Evolutionary conservation across 2,888 invertebrate species (phyloP).

Genomic region (Andrena bucephala): DNA sequence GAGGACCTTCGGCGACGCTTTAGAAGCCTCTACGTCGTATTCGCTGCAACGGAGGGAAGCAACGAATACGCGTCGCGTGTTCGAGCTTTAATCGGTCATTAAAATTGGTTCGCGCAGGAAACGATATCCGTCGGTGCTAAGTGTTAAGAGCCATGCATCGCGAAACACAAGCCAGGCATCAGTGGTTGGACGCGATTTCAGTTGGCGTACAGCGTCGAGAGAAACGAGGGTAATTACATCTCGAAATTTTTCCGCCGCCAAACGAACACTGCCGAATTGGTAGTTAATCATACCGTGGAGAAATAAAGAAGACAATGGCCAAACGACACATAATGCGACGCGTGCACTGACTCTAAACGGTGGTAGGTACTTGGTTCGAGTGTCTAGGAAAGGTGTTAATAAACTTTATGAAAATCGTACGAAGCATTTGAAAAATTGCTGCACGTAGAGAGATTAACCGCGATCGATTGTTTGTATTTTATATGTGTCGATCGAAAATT

Average conservation of each 20-base stretch:
- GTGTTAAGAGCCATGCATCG: constrained; percentile 30
- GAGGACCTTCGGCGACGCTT: constrained; percentile 41
- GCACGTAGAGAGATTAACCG: neutral
- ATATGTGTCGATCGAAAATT: neutral
- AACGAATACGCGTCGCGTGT: neutral
- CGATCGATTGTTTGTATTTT: neutral
- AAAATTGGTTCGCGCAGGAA: constrained; percentile 45
- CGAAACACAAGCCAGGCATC: constrained; percentile 17
- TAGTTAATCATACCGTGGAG: constrained; percentile 11
- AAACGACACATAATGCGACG: neutral
- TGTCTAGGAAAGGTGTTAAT: neutral
- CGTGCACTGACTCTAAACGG: neutral
- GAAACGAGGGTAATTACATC: constrained; percentile 8
- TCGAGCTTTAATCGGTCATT: constrained; percentile 35
- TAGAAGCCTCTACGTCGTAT: constrained; percentile 25
- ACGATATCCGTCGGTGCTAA: constrained; percentile 11
- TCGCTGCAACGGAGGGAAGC: neutral
- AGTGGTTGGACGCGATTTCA: constrained; percentile 29
- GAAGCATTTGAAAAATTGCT: neutral
- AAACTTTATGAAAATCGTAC: neutral
- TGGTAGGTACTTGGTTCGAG: neutral
- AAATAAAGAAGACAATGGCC: neutral
- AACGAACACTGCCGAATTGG: neutral
- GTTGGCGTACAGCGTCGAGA: constrained; percentile 46
- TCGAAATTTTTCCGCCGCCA: neutral